These are phyloP conservation scores for Rallus crepitans DNA, from an alignment of 2,797 vertebrate species.

Conservation along the genomic window DNA sequence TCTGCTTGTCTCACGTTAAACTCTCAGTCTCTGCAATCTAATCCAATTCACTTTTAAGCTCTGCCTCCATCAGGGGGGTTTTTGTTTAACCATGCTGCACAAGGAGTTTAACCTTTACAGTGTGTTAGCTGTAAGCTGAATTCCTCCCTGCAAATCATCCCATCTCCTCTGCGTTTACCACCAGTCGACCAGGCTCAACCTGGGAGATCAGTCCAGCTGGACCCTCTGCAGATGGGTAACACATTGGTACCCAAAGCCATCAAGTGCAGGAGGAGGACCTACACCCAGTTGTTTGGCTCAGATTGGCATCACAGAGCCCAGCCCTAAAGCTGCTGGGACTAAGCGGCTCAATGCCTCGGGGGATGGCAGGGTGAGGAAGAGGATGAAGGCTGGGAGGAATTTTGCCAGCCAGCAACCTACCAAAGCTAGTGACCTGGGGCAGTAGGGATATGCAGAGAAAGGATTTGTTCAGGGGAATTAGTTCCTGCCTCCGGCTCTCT, in stretches of 20 bases:
- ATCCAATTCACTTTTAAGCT: not conserved
- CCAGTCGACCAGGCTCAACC: not conserved
- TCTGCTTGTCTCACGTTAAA: not conserved
- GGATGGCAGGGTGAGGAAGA: not conserved
- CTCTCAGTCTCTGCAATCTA: not conserved
- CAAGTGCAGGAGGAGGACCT: accelerated
- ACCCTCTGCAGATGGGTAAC: not conserved
- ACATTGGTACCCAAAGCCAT: not conserved
- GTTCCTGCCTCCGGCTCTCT: too few relatives aligned
- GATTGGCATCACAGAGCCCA: not conserved
- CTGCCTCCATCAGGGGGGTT: not conserved
- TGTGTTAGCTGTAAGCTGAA: not conserved
- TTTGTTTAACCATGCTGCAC: not conserved
- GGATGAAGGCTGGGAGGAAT: not conserved
- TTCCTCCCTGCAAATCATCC: not conserved
- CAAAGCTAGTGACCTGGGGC: not conserved
- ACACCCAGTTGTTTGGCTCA: not conserved
- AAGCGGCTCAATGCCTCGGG: not conserved
- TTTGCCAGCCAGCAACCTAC: not conserved
- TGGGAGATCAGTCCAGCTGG: not conserved
- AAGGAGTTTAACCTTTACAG: not conserved
- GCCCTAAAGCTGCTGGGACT: not conserved
- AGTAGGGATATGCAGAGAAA: not conserved
- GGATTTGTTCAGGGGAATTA: not conserved
- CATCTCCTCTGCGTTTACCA: not conserved